Conservation (phyloP, 2,113 vertebrate species). For the Panurus biarmicus region DNA sequence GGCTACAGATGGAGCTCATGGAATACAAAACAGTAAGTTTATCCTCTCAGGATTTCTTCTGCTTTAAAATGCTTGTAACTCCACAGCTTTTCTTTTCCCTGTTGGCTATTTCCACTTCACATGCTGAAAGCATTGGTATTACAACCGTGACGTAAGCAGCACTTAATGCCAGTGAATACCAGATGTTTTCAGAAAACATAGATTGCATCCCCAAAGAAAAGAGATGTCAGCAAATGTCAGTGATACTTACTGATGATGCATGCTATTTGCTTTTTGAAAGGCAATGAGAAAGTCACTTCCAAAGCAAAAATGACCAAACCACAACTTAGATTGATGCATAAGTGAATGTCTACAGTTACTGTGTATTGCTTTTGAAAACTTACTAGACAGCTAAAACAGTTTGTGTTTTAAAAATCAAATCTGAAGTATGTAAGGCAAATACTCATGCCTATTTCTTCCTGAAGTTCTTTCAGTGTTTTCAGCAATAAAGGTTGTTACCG, state of each 20-base stretch:
- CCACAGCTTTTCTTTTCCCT: not conserved
- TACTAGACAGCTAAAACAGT: not conserved
- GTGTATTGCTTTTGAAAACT: not conserved
- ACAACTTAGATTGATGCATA: not conserved
- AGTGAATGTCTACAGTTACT: not conserved
- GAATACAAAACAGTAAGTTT: constrained; percentile 91
- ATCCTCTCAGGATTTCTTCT: not conserved
- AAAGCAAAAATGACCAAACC: not conserved
- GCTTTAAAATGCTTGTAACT: not conserved
- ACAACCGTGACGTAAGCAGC: not conserved
- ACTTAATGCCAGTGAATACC: not conserved
- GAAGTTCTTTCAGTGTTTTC: not conserved
- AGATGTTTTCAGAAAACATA: not conserved
- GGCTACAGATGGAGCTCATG: constrained; percentile 97
- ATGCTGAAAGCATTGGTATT: not conserved
- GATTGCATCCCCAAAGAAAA: not conserved
- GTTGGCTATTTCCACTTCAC: not conserved
- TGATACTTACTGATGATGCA: not conserved
- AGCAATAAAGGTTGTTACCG: not conserved
- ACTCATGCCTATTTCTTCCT: not conserved
- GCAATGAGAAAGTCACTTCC: not conserved
- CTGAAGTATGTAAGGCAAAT: not conserved
- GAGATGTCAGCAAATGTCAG: not conserved
- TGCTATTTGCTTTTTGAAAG: not conserved
- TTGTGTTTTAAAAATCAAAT: not conserved